phyloP scores from a whole-genome alignment of 2,797 vertebrate genomes.

The Pterois miles region DNA sequence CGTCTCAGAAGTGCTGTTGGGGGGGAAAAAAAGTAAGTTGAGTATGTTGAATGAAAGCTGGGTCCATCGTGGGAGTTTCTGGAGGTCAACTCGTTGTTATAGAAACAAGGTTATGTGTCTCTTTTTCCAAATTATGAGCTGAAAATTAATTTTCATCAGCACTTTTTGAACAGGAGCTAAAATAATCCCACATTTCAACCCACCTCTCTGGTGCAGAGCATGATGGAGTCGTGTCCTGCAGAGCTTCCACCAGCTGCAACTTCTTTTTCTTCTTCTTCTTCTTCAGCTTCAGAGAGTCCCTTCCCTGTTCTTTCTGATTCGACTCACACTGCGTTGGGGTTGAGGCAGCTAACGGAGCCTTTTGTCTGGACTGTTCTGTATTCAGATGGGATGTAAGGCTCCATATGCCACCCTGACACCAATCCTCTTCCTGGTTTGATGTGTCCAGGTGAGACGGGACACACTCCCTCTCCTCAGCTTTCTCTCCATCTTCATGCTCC shows the following conservation, averaged over 20 bases:
- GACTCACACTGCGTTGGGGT: neutral
- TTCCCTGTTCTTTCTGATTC: slow-evolving; percentile 11
- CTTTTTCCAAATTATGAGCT: neutral
- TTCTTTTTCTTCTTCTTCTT: slow-evolving; percentile 76
- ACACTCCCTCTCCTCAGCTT: neutral
- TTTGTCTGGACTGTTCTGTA: slow-evolving; percentile 29
- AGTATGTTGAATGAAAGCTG: neutral
- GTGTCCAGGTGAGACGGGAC: slow-evolving; percentile 65
- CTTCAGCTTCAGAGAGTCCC: slow-evolving; percentile 43
- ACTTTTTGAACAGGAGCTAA: neutral
- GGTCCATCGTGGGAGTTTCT: neutral
- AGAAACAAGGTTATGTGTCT: neutral
- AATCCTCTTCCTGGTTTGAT: slow-evolving; percentile 78
- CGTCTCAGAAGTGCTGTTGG: slow-evolving; percentile 37
- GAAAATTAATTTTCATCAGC: neutral
- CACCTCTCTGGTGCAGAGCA: slow-evolving; percentile 67
- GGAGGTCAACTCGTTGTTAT: neutral
- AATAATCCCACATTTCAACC: neutral
- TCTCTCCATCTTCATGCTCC: slow-evolving; percentile 36
- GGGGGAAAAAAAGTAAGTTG: neutral
- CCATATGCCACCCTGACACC: slow-evolving; percentile 83
- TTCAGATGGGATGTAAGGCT: slow-evolving; percentile 52
- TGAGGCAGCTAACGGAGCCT: neutral
- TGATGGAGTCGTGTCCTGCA: slow-evolving; percentile 32
- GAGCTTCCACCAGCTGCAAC: slow-evolving; percentile 40